Base-by-base conservation (phyloP, 2,888 invertebrate species). In the Tinea pellionella region DNA sequence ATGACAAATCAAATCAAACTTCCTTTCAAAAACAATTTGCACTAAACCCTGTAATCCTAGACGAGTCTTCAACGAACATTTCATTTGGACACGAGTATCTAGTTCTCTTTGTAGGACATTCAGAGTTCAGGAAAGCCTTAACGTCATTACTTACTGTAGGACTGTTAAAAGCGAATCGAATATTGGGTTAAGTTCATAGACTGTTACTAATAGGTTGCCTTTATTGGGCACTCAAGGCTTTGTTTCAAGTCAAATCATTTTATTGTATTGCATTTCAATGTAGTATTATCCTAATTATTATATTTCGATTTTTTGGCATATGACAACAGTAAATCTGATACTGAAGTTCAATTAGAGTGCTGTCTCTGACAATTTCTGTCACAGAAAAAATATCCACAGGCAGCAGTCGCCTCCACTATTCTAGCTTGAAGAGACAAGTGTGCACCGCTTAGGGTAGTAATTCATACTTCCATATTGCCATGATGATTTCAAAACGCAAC, bases 131-230 rank as follows among this genome's bases (percentile, higher is more conserved):
- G 47, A 47, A 47, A 47, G 47, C 47, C 13, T 1, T 55, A 55
- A 24, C 55, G 55, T 57, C 19, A 16, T 32, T 16, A 32, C n/a
- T 9, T 57, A 16, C 12, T n/a, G 32, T 9, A 15, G 57, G 8
- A 13, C 30, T 32, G 57, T 57, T 57, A 57, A 57, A 57, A 57
- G 57, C 47, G 29, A 57, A 57, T 57, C 57, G 57, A 57, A 57
- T 57, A 57, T 57, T 57, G 32, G n/a, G 57, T 57, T 57, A 57
- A 32, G 57, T 13, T 57, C 57, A 24, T 57, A 30, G 57, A 57
- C 16, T 57, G 32, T 57, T 7, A 13, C 57, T 57, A 57, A 57
- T 32, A 32, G 57, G 15, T 18, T n/a, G 12, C 16, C 53, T 53
- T 24, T 53, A 32, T 32, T n/a, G 57, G 11, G 32, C 32, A 57